A percentile compares a stretch with the other conserved stretches of the same genome.
Conservation (phyloP, 2,113 vertebrate genomes). For the Odocoileus hemionus region DNA sequence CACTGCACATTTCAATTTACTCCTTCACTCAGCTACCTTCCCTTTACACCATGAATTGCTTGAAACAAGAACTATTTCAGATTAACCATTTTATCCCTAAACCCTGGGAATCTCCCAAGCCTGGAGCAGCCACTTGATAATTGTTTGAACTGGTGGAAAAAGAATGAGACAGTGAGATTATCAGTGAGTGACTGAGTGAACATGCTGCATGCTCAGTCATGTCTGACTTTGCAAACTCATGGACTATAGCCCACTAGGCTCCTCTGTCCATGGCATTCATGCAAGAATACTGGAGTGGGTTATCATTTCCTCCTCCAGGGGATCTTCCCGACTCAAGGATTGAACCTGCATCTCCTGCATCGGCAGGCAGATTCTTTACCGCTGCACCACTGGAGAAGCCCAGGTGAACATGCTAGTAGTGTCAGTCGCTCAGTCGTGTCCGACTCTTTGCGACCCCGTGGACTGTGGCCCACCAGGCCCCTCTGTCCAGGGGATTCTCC, state of each 20-base stretch:
- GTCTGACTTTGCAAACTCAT: not conserved
- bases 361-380: not conserved
- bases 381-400: not conserved
- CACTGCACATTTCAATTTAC: not conserved
- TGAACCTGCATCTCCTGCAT: not conserved
- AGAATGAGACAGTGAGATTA: not conserved
- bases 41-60: not conserved
- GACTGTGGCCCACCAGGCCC: not conserved
- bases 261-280: not conserved
- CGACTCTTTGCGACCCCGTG: fast-evolving
- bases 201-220: not conserved
- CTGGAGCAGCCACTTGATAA: not conserved
- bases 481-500: not conserved
- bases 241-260: not conserved
- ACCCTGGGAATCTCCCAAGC: not conserved
- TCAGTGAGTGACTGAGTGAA: not conserved
- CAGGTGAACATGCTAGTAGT: not conserved
- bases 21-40: not conserved
- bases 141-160: not conserved
- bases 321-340: not conserved
- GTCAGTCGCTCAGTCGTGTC: not conserved
- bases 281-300: not conserved
- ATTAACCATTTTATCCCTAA: not conserved
- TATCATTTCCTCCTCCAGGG: not conserved
- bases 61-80: not conserved